A percentile compares a stretch with the other conserved stretches of the same genome.
phyloP scores from a whole-genome alignment of 2,797 vertebrate genomes.

The Salarias fasciatus region DNA sequence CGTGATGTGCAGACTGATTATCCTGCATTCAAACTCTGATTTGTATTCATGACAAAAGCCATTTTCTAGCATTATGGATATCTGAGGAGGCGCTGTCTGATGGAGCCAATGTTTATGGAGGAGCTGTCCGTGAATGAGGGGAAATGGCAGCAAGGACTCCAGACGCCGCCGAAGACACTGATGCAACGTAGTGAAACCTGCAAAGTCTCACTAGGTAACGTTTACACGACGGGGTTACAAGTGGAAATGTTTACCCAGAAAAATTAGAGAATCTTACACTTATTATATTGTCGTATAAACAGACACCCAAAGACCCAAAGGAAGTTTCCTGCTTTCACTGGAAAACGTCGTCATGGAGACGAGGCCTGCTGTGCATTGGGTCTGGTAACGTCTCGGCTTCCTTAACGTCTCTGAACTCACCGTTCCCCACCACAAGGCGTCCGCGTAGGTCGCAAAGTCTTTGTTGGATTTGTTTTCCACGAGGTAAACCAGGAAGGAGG shows the following conservation, averaged over 20 bases:
- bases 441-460: slow-evolving; percentile 96
- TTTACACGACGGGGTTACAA: too few relatives aligned
- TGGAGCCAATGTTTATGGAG: slow-evolving; percentile 35
- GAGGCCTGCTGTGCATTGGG: too few relatives aligned
- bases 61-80: slow-evolving; percentile 40
- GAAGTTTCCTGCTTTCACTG: too few relatives aligned
- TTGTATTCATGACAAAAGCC: slow-evolving; percentile 27
- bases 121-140: slow-evolving; percentile 16
- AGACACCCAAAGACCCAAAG: too few relatives aligned
- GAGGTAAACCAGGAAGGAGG: slow-evolving; percentile 97
- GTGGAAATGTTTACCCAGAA: too few relatives aligned
- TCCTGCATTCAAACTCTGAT: slow-evolving; percentile 31
- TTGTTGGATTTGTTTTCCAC: slow-evolving; percentile 97
- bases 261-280: too few relatives aligned
- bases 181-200: not conserved
- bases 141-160: not conserved
- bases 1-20: slow-evolving; percentile 21
- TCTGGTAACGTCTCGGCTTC: too few relatives aligned
- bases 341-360: too few relatives aligned
- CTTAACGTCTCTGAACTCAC: slow-evolving; percentile 83
- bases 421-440: slow-evolving; percentile 98
- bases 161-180: not conserved
- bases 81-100: slow-evolving; percentile 50
- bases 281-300: too few relatives aligned
- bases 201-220: too few relatives aligned